phyloP scores from a whole-genome alignment of 2,797 vertebrate species.

The Balearica regulorum region DNA sequence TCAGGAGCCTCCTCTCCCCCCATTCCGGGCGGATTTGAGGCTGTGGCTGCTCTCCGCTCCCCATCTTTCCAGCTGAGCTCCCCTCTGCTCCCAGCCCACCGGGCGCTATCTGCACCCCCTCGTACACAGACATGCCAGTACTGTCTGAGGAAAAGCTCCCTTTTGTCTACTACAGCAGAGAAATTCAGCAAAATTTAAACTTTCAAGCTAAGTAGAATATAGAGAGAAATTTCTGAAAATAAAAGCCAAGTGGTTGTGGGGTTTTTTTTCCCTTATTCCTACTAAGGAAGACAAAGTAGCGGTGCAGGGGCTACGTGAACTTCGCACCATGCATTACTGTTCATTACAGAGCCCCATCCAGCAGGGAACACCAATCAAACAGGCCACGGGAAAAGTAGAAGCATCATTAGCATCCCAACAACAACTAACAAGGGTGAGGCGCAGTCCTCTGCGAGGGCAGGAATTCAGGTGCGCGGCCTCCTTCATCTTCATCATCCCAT shows the following conservation, averaged over 20 bases:
- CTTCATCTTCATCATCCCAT: conserved; percentile 61
- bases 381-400: neutral
- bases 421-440: conserved; percentile 18
- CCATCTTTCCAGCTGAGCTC: neutral
- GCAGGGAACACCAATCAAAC: conserved; percentile 42
- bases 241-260: neutral
- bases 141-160: neutral
- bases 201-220: neutral
- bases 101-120: fast-evolving
- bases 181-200: neutral
- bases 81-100: neutral
- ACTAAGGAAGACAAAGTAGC: neutral
- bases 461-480: neutral
- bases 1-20: no score
- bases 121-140: fast-evolving
- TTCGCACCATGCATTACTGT: neutral
- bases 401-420: conserved; percentile 3
- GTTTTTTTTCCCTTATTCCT: neutral
- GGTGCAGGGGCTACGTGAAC: neutral
- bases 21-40: fast-evolving
- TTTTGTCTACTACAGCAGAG: neutral
- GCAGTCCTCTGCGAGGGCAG: neutral
- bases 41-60: neutral
- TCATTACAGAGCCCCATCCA: conserved; percentile 21
- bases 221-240: neutral